Base-by-base conservation (phyloP, 2,113 vertebrate genomes). In the Onychostruthus taczanowskii region DNA sequence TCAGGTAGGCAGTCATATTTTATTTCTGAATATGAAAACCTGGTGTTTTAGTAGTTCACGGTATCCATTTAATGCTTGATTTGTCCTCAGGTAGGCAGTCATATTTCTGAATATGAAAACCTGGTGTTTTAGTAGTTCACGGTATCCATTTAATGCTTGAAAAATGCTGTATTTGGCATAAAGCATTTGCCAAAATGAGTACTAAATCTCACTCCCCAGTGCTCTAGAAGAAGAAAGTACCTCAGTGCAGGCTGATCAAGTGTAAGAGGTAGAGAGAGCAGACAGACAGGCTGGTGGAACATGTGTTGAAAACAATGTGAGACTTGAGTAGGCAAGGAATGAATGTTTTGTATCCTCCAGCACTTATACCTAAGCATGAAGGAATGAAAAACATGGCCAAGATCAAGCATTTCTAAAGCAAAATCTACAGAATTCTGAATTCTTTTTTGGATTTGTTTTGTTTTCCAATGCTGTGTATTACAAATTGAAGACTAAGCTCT, bases 61-160 rank as follows among this genome's bases (percentile, higher is more conserved):
- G 53, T 83, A 49, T 62, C 37, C 28, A 33, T 78, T 90, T 84
- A 59, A 90, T 3, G 2, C 13, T 64, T 73, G 41, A 61, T 99
- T 90, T 99, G 98, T 90, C 98, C 99, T 83, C 99, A 99, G 98
- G 99, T 99, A 98, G 61, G 97, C 72, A 47, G 62, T 63, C 41
- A 33, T 20, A 20, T 46, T 28, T 67, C 43, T 39, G 62, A 88
- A 46, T 53, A 67, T 7, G 24, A 43, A 90, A 94, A 77, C 11
- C 5, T 64, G 22, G 14, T 76, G 55, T 18, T 94, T 67, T 79
- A 37, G 44, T 81, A 41, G 35, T 39, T 90, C 58, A 63, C 6
- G 23, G 53, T 83, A 49, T 62, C 37, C 28, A 33, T 78, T 90
- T 84, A 59, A 90, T 3, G 2, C 13, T 64, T 73, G 41, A 61